Percentiles rank a stretch among this genome's conserved stretches.
Evolutionary conservation across 2,113 vertebrate genomes (phyloP).

Genomic region (Grantiella picta): DNA sequence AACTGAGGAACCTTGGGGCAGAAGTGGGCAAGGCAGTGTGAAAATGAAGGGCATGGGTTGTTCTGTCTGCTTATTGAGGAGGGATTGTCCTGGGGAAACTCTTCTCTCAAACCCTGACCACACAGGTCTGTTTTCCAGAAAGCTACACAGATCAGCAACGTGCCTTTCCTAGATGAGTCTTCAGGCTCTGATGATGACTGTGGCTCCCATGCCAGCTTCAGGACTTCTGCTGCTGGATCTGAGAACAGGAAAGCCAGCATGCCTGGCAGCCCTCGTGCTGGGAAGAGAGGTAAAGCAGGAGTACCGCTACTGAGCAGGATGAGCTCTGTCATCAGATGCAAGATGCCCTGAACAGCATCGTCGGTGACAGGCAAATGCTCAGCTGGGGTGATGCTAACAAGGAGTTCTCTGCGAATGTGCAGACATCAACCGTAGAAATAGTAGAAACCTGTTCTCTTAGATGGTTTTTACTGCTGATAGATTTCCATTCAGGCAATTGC

Average conservation of each 20-base stretch:
- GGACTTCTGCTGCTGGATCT: constrained; percentile 76
- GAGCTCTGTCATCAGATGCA: background rate
- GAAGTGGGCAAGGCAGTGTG: background rate
- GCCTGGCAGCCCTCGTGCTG: constrained; percentile 84
- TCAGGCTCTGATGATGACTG: constrained; percentile 90
- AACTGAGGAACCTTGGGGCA: background rate
- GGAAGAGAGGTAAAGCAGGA: constrained; percentile 80
- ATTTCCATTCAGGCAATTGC: background rate
- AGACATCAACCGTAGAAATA: background rate
- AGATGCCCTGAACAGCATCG: background rate
- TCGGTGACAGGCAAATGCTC: background rate
- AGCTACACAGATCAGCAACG: constrained; percentile 87
- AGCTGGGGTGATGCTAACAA: background rate
- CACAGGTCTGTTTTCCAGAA: constrained; percentile 69
- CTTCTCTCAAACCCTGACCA: background rate
- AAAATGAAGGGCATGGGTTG: background rate
- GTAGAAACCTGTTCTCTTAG: background rate
- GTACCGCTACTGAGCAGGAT: background rate
- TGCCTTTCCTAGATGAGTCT: constrained; percentile 84
- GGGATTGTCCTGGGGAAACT: background rate
- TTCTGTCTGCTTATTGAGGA: background rate
- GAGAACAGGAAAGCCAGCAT: constrained; percentile 78
- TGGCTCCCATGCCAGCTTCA: constrained; percentile 82
- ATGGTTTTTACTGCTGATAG: background rate
- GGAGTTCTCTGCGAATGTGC: background rate